Conservation (phyloP, 2,888 invertebrate species). For the Eueremaeus valkanovi region DNA sequence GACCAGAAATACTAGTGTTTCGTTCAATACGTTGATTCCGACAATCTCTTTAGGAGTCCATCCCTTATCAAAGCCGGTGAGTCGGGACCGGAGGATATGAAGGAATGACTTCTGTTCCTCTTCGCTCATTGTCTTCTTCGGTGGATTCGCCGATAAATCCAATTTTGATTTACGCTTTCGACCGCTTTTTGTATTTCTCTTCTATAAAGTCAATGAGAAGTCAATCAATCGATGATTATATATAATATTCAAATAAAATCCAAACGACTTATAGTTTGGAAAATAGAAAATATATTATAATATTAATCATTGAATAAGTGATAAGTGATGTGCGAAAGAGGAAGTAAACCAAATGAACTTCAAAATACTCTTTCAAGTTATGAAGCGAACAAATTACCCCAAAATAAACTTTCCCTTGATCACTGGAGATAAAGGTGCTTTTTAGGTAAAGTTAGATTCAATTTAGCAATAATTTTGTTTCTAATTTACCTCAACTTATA, state of each 20-base stretch:
- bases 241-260: neutral
- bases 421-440: no score
- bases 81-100: neutral
- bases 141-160: neutral
- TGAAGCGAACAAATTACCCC: no score
- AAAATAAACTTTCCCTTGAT: no score
- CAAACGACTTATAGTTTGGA: neutral
- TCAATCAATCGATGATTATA: neutral
- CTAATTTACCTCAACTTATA: no score
- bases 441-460: no score
- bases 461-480: no score
- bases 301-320: no score
- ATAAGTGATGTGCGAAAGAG: no score
- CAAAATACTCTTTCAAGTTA: no score
- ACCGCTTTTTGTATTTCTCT: neutral
- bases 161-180: neutral
- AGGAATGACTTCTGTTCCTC: neutral
- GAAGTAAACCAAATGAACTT: no score
- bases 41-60: slow-evolving; percentile 20
- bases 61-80: slow-evolving; percentile 16
- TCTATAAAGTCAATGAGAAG: neutral
- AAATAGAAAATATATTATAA: no score
- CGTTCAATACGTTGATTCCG: neutral
- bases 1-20: slow-evolving; percentile 8
- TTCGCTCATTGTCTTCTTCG: neutral